Conservation (phyloP, 2,888 invertebrate species). For the Drosophila trichaetosa region DNA sequence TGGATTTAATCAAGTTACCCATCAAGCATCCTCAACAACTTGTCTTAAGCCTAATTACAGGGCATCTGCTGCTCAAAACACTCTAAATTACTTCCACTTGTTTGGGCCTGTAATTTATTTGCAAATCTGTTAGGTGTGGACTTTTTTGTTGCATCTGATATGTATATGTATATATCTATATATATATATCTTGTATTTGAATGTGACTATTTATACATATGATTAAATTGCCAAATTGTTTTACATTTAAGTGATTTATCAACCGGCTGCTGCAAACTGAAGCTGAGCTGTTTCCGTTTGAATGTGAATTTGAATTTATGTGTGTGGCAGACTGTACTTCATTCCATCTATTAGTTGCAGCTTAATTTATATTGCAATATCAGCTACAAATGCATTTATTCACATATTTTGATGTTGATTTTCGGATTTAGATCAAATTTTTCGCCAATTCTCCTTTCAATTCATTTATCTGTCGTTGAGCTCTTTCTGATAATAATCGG, state of each 20-base stretch:
- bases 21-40: too few relatives aligned
- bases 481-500: too few relatives aligned
- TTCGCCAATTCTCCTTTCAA: not conserved
- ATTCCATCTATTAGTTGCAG: not conserved
- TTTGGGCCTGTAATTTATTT: slow-evolving; percentile 61
- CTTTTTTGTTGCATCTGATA: slow-evolving; percentile 11
- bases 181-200: not conserved
- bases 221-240: slow-evolving; percentile 28
- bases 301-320: not conserved
- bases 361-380: not conserved
- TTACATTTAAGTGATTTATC: slow-evolving; percentile 36
- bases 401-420: not conserved
- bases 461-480: not conserved
- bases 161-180: not conserved
- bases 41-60: not conserved
- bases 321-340: too few relatives aligned
- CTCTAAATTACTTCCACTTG: not conserved
- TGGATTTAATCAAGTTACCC: not conserved
- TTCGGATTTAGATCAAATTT: accelerated
- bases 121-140: slow-evolving; percentile 29
- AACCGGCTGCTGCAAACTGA: slow-evolving; percentile 4
- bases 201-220: slow-evolving; percentile 26
- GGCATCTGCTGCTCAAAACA: not conserved
- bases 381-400: not conserved
- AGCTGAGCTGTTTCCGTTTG: not conserved